Base-by-base conservation (phyloP, 2,797 vertebrate species). In the Chloroceryle inda region DNA sequence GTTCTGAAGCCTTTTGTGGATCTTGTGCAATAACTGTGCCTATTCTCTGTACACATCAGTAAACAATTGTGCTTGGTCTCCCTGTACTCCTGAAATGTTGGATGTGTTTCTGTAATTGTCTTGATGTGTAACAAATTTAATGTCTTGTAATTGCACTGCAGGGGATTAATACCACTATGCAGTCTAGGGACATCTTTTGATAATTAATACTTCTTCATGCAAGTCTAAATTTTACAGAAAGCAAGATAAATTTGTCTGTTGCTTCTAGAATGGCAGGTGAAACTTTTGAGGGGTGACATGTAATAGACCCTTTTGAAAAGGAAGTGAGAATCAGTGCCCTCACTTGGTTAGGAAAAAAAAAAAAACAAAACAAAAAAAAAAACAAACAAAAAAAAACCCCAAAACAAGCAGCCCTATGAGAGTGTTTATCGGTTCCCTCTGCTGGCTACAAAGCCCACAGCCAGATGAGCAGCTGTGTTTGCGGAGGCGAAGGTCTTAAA, bases 391-490 rank as follows among this genome's bases (percentile, higher is more conserved):
- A 5, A n/a, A 50, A 7, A 49, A 35, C 35, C 6, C 35, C 6
- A 35, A 35, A 35, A 35, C 35, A 62, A 89, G 66, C 71, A 94
- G 94, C 76, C 67, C 89, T 92, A 2, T 67, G 92, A 81, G 55
- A 80, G 81, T 94, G 63, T 88, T 94, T 94, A 79, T 96, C 92
- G 69, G 88, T 90, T 94, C 88, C 95, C 88, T 96, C 92, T 95
- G 91, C 95, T 95, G 94, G 74, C 94, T 97, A 92, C 90, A 97
- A 82, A 94, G 81, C 63, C 92, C 88, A 85, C 59, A 92, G 94
- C 92, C 95, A 95, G 93, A 94, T 62, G 96, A 97, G 95, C 97
- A 97, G 97, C 95, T 97, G 95, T 94, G 96, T 96, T 97, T 96
- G 93, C 67, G 62, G 88, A 96, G 92, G 90, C 91, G 78, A 96